Conservation (phyloP, 2,888 invertebrate species). For the Pandemis corylana region DNA sequence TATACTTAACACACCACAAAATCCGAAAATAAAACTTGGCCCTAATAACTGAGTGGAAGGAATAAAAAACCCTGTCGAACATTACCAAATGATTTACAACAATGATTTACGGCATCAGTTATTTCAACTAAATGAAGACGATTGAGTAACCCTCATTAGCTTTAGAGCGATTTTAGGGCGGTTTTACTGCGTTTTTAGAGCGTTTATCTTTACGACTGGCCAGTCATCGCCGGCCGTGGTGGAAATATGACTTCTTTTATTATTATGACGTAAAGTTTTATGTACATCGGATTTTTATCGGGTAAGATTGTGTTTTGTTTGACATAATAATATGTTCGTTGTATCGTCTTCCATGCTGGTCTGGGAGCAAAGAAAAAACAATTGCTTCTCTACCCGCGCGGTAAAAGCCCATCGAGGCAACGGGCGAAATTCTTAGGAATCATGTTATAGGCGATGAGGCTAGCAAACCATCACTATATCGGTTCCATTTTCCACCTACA, state of each 20-base stretch:
- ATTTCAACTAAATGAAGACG: conserved; percentile 29
- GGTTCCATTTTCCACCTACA: too few relatives aligned
- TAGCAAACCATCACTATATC: too few relatives aligned
- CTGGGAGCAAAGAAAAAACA: too few relatives aligned
- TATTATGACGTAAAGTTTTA: conserved; percentile 21
- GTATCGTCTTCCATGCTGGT: too few relatives aligned
- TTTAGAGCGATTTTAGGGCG: conserved; percentile 28
- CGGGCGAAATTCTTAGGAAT: too few relatives aligned
- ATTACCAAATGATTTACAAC: conserved; percentile 23
- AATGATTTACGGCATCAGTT: conserved; percentile 26
- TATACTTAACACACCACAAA: conserved; percentile 2
- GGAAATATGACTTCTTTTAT: conserved; percentile 34
- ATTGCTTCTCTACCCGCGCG: too few relatives aligned
- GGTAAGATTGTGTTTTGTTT: not conserved
- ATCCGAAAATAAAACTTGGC: not conserved
- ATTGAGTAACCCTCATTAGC: conserved; percentile 39
- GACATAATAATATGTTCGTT: not conserved
- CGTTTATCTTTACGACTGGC: conserved; percentile 36
- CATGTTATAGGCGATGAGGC: too few relatives aligned
- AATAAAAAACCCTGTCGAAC: not conserved
- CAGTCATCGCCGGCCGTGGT: conserved; percentile 24
- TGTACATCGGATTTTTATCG: conserved; percentile 12
- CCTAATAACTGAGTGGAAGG: conserved; percentile 9
- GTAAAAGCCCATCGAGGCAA: too few relatives aligned
- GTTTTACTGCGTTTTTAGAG: conserved; percentile 21